Base-by-base conservation (phyloP, 2,113 vertebrate genomes). In the Sialia sialis region DNA sequence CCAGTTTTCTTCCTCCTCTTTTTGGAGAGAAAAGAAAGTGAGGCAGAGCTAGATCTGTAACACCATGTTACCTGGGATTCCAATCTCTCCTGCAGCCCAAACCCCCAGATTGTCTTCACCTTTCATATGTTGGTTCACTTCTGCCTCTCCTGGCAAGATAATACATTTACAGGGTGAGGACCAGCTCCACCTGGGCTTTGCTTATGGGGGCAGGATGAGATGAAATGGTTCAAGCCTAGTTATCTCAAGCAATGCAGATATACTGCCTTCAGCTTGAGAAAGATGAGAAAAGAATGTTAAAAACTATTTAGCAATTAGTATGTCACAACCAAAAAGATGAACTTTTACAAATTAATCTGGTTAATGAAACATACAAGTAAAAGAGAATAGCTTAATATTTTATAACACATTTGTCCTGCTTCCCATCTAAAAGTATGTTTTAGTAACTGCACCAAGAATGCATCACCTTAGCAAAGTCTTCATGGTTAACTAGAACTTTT, bases 11-110 rank as follows among this genome's bases (percentile, higher is more conserved):
- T 85, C 39, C 52, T 56, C 7, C 15, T 2, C 5, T 77, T 79
- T 59, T 74, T 14, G 52, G 21, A 74, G 10, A 63, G 46, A 66
- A 66, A 84, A 73, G 38, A 69, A 72, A 75, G 26, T 0, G 32
- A 73, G 13, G 32, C 74, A 82, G 46, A 76, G 43, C 16, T 66
- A 17, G 12, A 64, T 32, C 58, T 83, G 16, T 69, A 68, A 49
- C 0, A 2, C 10, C 7, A 12, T 1, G 6, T 34, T 69, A 52
- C 13, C 39, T 6, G 56, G 11, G 20, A 75, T 29, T 52, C 7
- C 38, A 91, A 44, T 3, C 34, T 60, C 9, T 21, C 38, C 54
- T 66, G 78, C 25, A 72, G 62, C 58, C n/a, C 66, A 79, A 89
- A 27, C 3, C 20, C 55, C 13, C 14, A 39, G 17, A 51, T 60